phyloP scores from a whole-genome alignment of 1,140 invertebrate species.

The Cepaea nemoralis region DNA sequence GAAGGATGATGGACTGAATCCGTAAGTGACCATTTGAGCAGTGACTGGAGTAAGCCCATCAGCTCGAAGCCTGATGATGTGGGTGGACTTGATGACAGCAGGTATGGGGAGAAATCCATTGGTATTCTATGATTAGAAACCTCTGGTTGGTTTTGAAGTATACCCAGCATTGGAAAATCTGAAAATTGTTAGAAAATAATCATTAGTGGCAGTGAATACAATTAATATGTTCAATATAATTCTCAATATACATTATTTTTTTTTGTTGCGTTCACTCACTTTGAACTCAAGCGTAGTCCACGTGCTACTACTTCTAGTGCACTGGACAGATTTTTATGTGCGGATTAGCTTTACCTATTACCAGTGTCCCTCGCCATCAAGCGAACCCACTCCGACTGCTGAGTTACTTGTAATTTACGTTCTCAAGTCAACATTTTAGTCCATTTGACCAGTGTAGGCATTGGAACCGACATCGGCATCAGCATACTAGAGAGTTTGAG shows the following conservation, averaged over 20 bases:
- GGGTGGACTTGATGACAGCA: constrained; percentile 62
- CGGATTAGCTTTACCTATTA: too few relatives aligned
- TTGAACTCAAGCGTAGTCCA: neutral
- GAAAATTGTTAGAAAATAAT: constrained; percentile 40
- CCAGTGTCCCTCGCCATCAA: too few relatives aligned
- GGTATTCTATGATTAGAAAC: constrained; percentile 50
- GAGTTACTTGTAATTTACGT: too few relatives aligned
- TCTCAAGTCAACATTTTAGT: too few relatives aligned
- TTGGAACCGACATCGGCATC: too few relatives aligned
- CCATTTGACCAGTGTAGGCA: too few relatives aligned
- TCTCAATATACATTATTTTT: too few relatives aligned
- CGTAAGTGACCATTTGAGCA: neutral
- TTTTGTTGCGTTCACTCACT: too few relatives aligned
- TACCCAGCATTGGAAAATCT: constrained; percentile 61
- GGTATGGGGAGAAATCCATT: constrained; percentile 63
- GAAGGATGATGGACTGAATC: constrained; percentile 7
- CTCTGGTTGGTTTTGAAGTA: constrained; percentile 39
- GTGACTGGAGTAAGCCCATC: constrained; percentile 42
- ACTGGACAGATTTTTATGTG: too few relatives aligned
- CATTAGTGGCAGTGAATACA: neutral
- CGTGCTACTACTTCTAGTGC: too few relatives aligned
- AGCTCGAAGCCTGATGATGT: constrained; percentile 52
- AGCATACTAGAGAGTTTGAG: too few relatives aligned
- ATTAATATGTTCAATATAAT: neutral
- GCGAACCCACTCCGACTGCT: too few relatives aligned